Conservation (phyloP, 2,888 invertebrate species). For the Heteromyza rotundicornis region DNA sequence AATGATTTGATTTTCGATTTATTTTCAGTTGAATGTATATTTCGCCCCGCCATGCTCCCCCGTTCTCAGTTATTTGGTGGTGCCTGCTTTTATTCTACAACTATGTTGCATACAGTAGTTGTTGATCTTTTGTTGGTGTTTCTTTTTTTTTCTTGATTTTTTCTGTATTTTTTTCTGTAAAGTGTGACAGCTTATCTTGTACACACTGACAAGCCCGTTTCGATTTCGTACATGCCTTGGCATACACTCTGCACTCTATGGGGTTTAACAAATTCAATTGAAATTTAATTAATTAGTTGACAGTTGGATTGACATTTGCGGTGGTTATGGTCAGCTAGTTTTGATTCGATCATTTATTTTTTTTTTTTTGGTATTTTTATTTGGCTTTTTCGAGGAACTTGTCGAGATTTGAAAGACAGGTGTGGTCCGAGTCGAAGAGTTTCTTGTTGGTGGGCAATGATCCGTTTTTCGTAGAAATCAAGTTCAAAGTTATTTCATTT, state of each 20-base stretch:
- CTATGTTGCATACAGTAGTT: conserved; percentile 1
- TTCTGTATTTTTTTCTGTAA: no score
- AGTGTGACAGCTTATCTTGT: conserved; percentile 60
- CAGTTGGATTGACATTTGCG: conserved; percentile 55
- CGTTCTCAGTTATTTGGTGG: no score
- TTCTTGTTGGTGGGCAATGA: no score
- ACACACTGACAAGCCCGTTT: conserved; percentile 48
- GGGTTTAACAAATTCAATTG: conserved; percentile 56
- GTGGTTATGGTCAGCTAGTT: conserved; percentile 29
- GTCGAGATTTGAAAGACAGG: conserved; percentile 32
- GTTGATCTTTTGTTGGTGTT: neutral
- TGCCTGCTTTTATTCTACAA: neutral
- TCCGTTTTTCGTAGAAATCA: no score
- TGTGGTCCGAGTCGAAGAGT: conserved; percentile 28
- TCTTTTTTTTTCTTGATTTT: conserved; percentile 22
- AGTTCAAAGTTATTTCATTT: no score
- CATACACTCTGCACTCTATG: neutral
- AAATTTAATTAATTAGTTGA: conserved; percentile 62
- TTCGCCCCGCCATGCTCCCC: neutral
- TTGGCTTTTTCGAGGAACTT: conserved; percentile 17
- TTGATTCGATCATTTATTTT: conserved; percentile 10
- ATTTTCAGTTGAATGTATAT: conserved; percentile 32
- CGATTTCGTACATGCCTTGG: conserved; percentile 3
- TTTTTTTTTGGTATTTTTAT: conserved; percentile 16
- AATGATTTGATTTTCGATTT: conserved; percentile 52